phyloP scores from a whole-genome alignment of 2,888 invertebrate genomes.

The Dynastes grantii region DNA sequence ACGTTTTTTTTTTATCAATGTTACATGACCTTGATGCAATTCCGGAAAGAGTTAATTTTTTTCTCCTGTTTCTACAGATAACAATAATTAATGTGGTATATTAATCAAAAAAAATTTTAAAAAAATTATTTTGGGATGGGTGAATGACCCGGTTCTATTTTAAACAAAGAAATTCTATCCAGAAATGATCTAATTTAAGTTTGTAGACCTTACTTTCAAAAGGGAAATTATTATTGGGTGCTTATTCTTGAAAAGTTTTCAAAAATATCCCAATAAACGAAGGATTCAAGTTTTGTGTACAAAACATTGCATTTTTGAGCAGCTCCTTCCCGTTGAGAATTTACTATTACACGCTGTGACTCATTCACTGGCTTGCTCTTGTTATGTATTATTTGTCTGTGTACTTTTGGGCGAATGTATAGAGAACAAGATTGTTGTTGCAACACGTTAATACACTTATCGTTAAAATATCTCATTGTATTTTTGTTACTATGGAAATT shows the following conservation, averaged over 20 bases:
- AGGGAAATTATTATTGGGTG: too few species aligned
- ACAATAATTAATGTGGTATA: conserved; percentile 23
- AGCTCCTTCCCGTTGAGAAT: neutral
- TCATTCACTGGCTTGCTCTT: neutral
- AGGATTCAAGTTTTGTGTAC: neutral
- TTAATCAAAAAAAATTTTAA: neutral
- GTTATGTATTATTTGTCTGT: neutral
- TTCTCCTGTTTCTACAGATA: conserved; percentile 14
- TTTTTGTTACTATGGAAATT: conserved; percentile 11
- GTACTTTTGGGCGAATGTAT: neutral
- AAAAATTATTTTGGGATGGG: neutral
- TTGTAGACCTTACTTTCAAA: too few species aligned
- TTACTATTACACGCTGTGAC: neutral
- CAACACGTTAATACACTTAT: neutral
- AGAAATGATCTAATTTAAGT: neutral
- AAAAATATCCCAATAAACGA: neutral
- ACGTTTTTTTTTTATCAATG: conserved; percentile 3
- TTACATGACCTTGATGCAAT: conserved; percentile 7
- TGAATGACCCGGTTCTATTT: too few species aligned
- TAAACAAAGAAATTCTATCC: neutral
- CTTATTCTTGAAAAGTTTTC: neutral
- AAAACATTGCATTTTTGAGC: neutral
- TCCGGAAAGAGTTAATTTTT: conserved; percentile 9
- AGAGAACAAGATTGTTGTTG: neutral
- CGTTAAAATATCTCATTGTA: conserved; percentile 3